These are phyloP conservation scores for Scartelaos histophorus DNA, from an alignment of 2,113 vertebrate genomes.

Conservation along the genomic window DNA sequence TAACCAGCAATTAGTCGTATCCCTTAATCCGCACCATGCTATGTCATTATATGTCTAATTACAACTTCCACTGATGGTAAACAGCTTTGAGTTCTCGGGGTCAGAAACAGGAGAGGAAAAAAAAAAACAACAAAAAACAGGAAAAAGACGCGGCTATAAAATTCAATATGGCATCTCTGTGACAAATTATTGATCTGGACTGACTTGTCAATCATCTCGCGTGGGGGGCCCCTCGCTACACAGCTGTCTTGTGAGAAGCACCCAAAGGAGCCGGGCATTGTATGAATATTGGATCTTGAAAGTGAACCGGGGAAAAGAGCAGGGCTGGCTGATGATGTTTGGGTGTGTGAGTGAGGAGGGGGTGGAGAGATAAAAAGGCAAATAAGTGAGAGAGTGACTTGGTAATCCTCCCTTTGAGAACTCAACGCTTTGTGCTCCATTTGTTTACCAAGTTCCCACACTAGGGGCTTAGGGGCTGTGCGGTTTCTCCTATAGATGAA, in stretches of 20 bases:
- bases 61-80: slow-evolving; percentile 51
- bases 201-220: slow-evolving; percentile 40
- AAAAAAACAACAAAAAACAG: slow-evolving; percentile 36
- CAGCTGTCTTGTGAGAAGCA: slow-evolving; percentile 32
- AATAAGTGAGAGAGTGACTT: slow-evolving; percentile 37
- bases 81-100: slow-evolving; percentile 40
- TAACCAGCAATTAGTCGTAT: slow-evolving; percentile 60
- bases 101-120: slow-evolving; percentile 31
- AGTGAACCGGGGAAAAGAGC: slow-evolving; percentile 6
- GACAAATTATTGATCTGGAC: slow-evolving; percentile 65
- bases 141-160: slow-evolving; percentile 28
- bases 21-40: slow-evolving; percentile 41
- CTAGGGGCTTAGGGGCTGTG: slow-evolving; percentile 32
- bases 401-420: slow-evolving; percentile 60
- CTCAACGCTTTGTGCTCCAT: slow-evolving; percentile 52
- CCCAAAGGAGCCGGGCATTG: slow-evolving; percentile 35
- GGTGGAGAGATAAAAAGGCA: slow-evolving; percentile 26
- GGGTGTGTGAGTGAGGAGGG: background rate
- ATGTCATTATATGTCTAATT: slow-evolving; percentile 60
- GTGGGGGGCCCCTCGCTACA: slow-evolving; percentile 33
- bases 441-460: slow-evolving; percentile 63
- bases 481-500: slow-evolving; percentile 49
- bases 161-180: slow-evolving; percentile 30
- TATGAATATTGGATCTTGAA: slow-evolving; percentile 47
- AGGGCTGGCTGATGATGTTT: slow-evolving; percentile 7